Evolutionary conservation across 2,113 vertebrate genomes (phyloP), one percentile per base, ranked within the genome.

Genomic region (Psammodynastes pulverulentus): DNA sequence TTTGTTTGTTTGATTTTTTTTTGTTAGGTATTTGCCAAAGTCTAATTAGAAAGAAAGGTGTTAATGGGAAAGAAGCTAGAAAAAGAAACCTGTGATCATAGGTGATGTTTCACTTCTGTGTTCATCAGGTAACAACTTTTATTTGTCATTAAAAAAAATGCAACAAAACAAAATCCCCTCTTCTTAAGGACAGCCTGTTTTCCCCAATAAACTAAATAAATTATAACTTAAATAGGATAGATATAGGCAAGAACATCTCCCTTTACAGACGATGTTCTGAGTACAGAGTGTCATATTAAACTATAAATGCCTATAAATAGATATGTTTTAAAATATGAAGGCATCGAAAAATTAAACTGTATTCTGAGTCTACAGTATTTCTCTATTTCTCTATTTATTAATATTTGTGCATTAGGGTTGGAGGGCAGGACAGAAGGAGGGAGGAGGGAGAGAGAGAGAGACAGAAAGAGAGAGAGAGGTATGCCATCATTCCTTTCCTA

Each of bases 21-120:
- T n/a, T 91, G n/a, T n/a, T 91, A 92, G 7, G 13, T 93, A 62
- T 91, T 95, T 58, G 92, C 29, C 51, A 94, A 89, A 93, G 5
- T 24, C 7, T 92, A 89, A 58, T 95, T 89, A 53, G 17, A 67
- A 72, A 90, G 54, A 95, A 93, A 52, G 9, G 34, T 91, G 93
- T 91, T 97, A 94, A 92, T 89, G n/a, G 88, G 85, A 29, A 7
- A 62, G 1, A 3, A 62, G 85, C 93, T 89, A 88, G 90, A 84
- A 96, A 54, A 79, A 92, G 89, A 94, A 58, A 94, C 92, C 87
- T 0, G 0, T 92, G 58, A 94, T 90, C 79, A 91, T 84, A 93
- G 93, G 90, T 90, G 54, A n/a, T 91, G 17, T 29, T 93, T 92
- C 48, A 19, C 26, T 58, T 91, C 62, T 79, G 29, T 6, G 6